Base-by-base conservation (phyloP, 1,140 invertebrate genomes). In the Platyura marginata region DNA sequence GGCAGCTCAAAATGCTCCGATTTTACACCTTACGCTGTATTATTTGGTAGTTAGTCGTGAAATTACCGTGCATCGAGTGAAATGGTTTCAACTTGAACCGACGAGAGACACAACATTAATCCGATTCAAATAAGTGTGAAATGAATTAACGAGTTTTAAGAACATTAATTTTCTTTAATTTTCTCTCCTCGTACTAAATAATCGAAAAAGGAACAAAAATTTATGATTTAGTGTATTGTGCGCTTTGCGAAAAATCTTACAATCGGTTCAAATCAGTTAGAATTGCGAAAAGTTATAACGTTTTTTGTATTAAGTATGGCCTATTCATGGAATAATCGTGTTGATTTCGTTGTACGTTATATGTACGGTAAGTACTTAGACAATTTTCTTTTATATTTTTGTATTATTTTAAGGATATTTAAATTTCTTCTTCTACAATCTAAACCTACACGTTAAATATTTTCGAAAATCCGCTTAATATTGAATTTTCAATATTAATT, bases 271-370 rank as follows among this genome's bases (percentile, higher is more conserved):
- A 38, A 18, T 38, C 9, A 36, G 15, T 6, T 36, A 11, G 36
- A 38, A 10, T 34, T 34, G 16, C 11, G 32, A 34, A 18, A 38
- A 38, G 18, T 38, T 38, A 38, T 38, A 38, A 38, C 36, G 36
- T 38, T n/a, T 18, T 38, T 38, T 18, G 16, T 38, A 5, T 18
- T 18, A 22, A 49, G 49, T 50, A 64, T 67, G 52, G 52, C 55
- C 40, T 81, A 81, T 62, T 74, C 69, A 55, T 85, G 81, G 81
- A 75, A 83, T 54, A 83, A 79, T 65, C 70, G 81, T 51, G 79
- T 83, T 46, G 72, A 71, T 52, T 85, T 83, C 57, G 75, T 85
- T 52, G 79, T 83, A 43, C 74, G 72, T 57, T 79, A 77, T 61
- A 69, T 83, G 49, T 83, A 82, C 55, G 79, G 79, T 83, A 64